Conservation (phyloP, 2,113 vertebrate species). For the Andinoacara biseriatus region DNA sequence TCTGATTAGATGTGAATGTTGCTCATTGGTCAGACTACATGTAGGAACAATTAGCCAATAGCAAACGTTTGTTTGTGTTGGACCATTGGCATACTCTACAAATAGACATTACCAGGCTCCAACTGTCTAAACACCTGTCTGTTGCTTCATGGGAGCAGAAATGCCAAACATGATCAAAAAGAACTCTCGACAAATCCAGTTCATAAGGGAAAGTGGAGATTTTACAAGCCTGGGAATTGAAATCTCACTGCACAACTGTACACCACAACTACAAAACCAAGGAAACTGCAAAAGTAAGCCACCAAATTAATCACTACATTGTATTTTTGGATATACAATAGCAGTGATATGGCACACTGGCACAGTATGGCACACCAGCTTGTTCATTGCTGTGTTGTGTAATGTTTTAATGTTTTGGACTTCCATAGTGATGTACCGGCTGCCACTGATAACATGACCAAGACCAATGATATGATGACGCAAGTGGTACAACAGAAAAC, state of each 20-base stretch:
- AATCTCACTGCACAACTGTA: no score
- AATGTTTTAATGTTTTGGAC: neutral
- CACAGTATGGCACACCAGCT: no score
- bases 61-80: neutral
- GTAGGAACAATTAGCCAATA: conserved; percentile 1
- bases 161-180: no score
- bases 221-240: no score
- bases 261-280: no score
- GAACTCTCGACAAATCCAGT: no score
- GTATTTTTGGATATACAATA: no score
- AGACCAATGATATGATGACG: neutral
- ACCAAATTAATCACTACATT: no score
- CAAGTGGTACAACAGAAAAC: neutral
- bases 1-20: neutral
- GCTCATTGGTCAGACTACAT: neutral
- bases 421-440: neutral
- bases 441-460: neutral
- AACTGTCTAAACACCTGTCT: neutral
- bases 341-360: no score
- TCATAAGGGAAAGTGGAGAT: no score
- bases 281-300: no score
- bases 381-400: no score
- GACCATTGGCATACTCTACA: neutral
- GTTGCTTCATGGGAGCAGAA: neutral
- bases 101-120: neutral